Base-by-base conservation (phyloP, 2,113 vertebrate species). In the Progne subis region DNA sequence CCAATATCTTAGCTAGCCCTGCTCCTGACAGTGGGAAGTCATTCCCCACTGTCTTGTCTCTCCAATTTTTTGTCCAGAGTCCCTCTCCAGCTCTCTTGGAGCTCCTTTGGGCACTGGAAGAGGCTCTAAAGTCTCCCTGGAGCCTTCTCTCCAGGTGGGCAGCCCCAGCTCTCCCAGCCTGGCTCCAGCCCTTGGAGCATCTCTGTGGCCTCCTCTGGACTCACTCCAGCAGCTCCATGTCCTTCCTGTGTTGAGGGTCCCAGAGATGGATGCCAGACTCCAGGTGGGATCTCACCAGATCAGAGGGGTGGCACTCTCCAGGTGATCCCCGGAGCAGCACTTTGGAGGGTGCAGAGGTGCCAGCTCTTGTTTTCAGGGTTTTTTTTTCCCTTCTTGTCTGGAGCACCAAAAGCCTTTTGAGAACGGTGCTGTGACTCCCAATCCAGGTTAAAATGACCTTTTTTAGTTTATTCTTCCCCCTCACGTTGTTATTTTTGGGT, bases 371-470 rank as follows among this genome's bases (percentile, higher is more conserved):
- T 59, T 37, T 24, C 65, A 29, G 25, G 12, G 5, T 82, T 6
- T 77, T 57, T 17, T 77, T 94, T 80, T 69, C 49, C 26, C 53
- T 79, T 82, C 55, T 82, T 52, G 39, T n/a, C 1, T 46, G 55
- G 49, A 82, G 24, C 65, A 46, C n/a, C 49, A 18, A 46, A 80
- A 86, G 8, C 24, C 29, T 85, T 87, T 71, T 50, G 44, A 19
- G 76, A 79, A 18, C 68, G 0, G 0, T 26, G 50, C 69, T 75
- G 28, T 49, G 74, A 44, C 20, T 82, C 52, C 65, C 44, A 2
- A 5, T 75, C 26, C 24, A 23, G 65, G 87, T 87, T 91, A 79
- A 91, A 95, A 91, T 76, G 21, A 90, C 77, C 41, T 61, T 90
- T 93, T 84, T 86, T 3, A 26, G 25, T 93, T 82, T 34, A 49